Evolutionary conservation across 2,888 invertebrate species (phyloP).

Genomic region (Theristus sp.): DNA sequence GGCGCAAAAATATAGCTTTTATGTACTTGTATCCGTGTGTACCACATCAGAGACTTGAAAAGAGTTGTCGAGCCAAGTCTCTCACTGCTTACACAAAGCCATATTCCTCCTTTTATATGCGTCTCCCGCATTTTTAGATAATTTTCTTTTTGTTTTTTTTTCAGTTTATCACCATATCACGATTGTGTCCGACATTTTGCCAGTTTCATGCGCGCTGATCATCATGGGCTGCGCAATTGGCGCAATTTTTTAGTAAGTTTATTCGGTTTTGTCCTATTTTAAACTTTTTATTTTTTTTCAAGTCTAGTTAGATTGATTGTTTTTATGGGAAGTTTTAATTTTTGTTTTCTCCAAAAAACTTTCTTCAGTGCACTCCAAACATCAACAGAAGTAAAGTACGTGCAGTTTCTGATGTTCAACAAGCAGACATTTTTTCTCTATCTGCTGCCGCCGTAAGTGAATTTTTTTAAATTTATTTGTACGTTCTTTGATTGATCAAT

Average conservation of each 20-base stretch:
- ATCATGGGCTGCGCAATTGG: slow-evolving; percentile 34
- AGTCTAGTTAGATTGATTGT: too few relatives aligned
- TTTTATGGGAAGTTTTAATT: too few relatives aligned
- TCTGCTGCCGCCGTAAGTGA: slow-evolving; percentile 37
- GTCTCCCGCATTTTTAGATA: too few relatives aligned
- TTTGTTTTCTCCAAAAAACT: too few relatives aligned
- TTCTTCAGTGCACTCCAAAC: not conserved
- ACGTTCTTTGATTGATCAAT: not conserved
- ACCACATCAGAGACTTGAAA: too few relatives aligned
- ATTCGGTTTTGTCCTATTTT: too few relatives aligned
- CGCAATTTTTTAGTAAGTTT: slow-evolving; percentile 33
- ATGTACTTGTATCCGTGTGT: too few relatives aligned
- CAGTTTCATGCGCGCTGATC: slow-evolving; percentile 32
- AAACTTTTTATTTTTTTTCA: too few relatives aligned
- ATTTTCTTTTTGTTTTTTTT: slow-evolving; percentile 5
- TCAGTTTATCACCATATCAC: not conserved
- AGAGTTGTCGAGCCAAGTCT: too few relatives aligned
- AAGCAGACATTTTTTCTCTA: slow-evolving; percentile 37
- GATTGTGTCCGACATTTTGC: not conserved
- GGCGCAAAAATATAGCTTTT: too few relatives aligned
- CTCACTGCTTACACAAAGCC: too few relatives aligned
- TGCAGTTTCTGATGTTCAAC: slow-evolving; percentile 27
- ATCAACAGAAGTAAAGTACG: not conserved
- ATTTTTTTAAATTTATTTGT: not conserved
- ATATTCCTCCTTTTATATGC: too few relatives aligned